phyloP scores from a whole-genome alignment of 2,888 invertebrate genomes.

The Heliconius aoede region DNA sequence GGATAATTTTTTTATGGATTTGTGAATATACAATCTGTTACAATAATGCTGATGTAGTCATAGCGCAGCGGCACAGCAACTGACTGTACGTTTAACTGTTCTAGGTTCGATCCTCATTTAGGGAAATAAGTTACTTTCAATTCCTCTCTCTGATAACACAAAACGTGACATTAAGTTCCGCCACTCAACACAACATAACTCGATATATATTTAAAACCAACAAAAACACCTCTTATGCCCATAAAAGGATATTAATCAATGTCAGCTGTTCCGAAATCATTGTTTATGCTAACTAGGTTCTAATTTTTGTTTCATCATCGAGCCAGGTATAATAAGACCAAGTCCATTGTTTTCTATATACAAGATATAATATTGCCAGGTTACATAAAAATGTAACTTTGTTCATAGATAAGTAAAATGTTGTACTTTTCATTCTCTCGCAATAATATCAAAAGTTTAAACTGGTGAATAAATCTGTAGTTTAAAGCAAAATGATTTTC shows the following conservation, averaged over 20 bases:
- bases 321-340: too few species aligned
- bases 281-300: too few species aligned
- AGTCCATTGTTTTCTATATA: neutral
- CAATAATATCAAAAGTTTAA: constrained; percentile 32
- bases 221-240: neutral
- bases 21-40: neutral
- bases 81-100: neutral
- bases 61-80: neutral
- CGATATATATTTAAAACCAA: neutral
- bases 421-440: constrained; percentile 32
- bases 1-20: too few species aligned
- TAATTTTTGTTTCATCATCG: too few species aligned
- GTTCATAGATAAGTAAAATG: neutral
- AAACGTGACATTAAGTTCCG: too few species aligned
- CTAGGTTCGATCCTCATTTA: too few species aligned
- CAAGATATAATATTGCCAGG: neutral
- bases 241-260: neutral
- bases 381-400: neutral
- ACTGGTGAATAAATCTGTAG: constrained; percentile 38
- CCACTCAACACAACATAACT: too few species aligned
- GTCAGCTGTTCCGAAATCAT: too few species aligned
- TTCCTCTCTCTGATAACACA: too few species aligned
- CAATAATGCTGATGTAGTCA: neutral
- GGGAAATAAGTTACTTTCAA: too few species aligned
- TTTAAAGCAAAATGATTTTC: constrained; percentile 62